phyloP scores from a whole-genome alignment of 2,113 vertebrate species.

The Alethe castanea region DNA sequence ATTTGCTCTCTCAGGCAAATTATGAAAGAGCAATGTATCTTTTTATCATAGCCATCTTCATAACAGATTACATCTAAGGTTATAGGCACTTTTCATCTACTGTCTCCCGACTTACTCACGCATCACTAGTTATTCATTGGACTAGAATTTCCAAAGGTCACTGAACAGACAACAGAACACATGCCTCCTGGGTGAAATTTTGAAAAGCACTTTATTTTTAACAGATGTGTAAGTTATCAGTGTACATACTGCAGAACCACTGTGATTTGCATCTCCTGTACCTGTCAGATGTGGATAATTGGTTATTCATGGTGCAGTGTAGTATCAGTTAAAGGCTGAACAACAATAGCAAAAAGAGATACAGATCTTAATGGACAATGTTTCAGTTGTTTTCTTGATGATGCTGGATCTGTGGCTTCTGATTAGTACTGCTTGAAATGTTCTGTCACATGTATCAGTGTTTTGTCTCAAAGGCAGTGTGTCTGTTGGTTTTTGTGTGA shows the following conservation, averaged over 20 bases:
- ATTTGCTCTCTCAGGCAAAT: neutral
- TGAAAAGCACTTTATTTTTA: conserved; percentile 39
- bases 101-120: neutral
- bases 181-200: conserved; percentile 13
- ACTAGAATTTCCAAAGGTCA: conserved; percentile 63
- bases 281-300: neutral
- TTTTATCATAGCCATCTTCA: neutral
- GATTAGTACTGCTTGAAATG: conserved; percentile 30
- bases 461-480: conserved; percentile 41
- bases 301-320: neutral
- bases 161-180: conserved; percentile 44
- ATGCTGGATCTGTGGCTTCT: neutral
- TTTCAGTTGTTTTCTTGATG: conserved; percentile 6
- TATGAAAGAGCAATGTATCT: neutral
- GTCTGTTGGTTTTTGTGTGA: conserved; percentile 24
- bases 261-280: neutral
- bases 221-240: conserved; percentile 4
- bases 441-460: conserved; percentile 23
- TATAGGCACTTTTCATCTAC: neutral
- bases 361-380: neutral
- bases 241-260: neutral
- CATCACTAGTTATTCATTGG: conserved; percentile 29
- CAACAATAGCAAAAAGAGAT: neutral
- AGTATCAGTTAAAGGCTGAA: neutral
- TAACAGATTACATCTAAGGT: neutral